A percentile compares a stretch with the other conserved stretches of the same genome.
Evolutionary conservation across 2,888 invertebrate species (phyloP).

Genomic region (Leptinotarsa juncta): DNA sequence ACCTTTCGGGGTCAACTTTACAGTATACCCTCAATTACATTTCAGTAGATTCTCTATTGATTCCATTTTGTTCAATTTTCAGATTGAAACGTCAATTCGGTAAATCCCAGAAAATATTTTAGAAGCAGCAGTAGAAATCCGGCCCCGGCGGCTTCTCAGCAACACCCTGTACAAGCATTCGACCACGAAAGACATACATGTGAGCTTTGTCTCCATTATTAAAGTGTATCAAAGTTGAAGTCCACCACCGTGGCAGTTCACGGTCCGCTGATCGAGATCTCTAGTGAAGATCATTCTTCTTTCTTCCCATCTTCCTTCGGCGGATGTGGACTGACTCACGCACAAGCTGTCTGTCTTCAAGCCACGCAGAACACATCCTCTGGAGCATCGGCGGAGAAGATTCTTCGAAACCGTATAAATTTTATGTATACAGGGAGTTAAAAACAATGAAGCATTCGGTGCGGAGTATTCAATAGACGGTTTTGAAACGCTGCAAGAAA

Average conservation of each 20-base stretch:
- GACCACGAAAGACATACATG: conserved; percentile 13
- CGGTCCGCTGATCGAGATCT: conserved; percentile 39
- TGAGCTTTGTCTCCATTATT: conserved; percentile 20
- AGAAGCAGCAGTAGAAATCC: too few relatives aligned
- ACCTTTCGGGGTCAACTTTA: too few relatives aligned
- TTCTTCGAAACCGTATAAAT: not conserved
- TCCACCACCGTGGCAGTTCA: conserved; percentile 27
- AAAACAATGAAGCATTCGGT: too few relatives aligned
- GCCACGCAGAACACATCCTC: conserved; percentile 12
- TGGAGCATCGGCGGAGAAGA: not conserved
- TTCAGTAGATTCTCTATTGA: too few relatives aligned
- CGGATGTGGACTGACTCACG: conserved; percentile 40
- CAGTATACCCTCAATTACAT: too few relatives aligned
- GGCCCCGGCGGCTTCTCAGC: not conserved
- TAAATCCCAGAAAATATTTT: too few relatives aligned
- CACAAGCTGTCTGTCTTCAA: conserved; percentile 23
- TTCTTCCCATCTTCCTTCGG: conserved; percentile 35
- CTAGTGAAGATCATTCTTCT: conserved; percentile 35
- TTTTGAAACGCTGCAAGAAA: too few relatives aligned
- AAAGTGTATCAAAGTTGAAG: conserved; percentile 36
- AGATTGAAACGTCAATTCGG: too few relatives aligned
- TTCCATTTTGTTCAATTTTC: too few relatives aligned
- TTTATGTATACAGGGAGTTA: too few relatives aligned
- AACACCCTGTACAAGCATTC: not conserved
- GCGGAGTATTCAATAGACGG: too few relatives aligned